Evolutionary conservation across 2,113 vertebrate species (phyloP).

Genomic region (Macquaria australasica): DNA sequence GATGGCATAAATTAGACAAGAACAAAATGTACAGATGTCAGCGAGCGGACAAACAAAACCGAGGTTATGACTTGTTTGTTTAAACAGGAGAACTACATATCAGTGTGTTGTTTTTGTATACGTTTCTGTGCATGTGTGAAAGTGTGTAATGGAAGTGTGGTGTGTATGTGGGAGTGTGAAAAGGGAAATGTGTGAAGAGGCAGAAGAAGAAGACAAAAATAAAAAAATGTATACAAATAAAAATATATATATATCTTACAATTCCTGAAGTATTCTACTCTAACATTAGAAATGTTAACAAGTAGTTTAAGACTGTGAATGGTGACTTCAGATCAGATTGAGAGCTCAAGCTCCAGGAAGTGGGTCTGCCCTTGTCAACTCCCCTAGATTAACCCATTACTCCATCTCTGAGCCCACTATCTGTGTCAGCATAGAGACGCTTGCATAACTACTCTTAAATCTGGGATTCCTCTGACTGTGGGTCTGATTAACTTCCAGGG

Average conservation of each 20-base stretch:
- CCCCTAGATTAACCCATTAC: conserved; percentile 61
- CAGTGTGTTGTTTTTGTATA: background rate
- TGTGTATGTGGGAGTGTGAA: background rate
- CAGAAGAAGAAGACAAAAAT: background rate
- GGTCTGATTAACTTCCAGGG: conserved; percentile 43
- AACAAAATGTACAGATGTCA: background rate
- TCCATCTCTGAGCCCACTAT: conserved; percentile 35
- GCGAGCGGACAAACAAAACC: background rate
- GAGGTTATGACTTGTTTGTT: background rate
- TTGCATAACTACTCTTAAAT: conserved; percentile 66
- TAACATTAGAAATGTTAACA: background rate
- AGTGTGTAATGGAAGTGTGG: background rate
- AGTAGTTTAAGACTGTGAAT: conserved; percentile 8
- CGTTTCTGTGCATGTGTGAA: background rate
- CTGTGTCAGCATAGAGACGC: conserved; percentile 44
- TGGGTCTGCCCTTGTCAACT: conserved; percentile 40
- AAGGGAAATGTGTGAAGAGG: background rate
- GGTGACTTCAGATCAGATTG: conserved; percentile 23
- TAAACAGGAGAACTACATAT: background rate
- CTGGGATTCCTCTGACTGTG: conserved; percentile 39
- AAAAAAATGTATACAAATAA: background rate
- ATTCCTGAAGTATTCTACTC: no score
- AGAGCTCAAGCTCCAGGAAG: conserved; percentile 49
- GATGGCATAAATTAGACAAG: background rate
- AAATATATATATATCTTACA: background rate